Conservation (phyloP, 35 echinoderm and acorn worm species). For the Nesometra sesokonis region DNA sequence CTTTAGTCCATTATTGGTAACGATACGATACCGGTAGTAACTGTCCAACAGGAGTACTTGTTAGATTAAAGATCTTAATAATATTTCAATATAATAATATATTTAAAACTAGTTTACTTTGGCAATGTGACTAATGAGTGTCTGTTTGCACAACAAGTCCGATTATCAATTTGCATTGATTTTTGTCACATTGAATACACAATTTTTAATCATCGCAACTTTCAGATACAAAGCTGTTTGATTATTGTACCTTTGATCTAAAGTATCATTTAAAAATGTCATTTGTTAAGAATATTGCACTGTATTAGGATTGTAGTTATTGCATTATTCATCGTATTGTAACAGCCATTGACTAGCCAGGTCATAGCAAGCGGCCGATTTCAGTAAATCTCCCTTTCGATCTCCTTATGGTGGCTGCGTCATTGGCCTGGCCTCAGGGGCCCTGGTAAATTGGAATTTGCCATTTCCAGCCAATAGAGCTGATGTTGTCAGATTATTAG, state of each 20-base stretch:
- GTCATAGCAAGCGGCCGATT: background rate
- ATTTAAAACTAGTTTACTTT: background rate
- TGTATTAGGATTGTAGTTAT: background rate
- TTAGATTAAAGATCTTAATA: too few relatives aligned
- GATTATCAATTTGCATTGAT: background rate
- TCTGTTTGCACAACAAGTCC: background rate
- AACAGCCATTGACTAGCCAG: background rate
- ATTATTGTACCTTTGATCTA: too few relatives aligned
- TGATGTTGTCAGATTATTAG: background rate
- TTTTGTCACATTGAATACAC: background rate
- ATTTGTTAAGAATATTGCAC: too few relatives aligned
- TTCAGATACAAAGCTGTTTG: too few relatives aligned
- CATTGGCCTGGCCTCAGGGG: background rate
- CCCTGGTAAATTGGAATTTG: background rate
- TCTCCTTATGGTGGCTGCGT: background rate
- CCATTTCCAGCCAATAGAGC: background rate
- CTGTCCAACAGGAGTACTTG: too few relatives aligned
- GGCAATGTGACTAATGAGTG: background rate
- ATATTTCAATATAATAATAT: too few relatives aligned
- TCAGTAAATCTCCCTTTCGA: background rate
- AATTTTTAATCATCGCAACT: too few relatives aligned
- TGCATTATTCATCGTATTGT: background rate
- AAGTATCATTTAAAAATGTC: too few relatives aligned
- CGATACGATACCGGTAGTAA: too few relatives aligned
- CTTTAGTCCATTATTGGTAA: too few relatives aligned